Evolutionary conservation across 1,140 invertebrate genomes (phyloP), one percentile per base, ranked within the genome.

Genomic region (Akabosia matsudoensis): DNA sequence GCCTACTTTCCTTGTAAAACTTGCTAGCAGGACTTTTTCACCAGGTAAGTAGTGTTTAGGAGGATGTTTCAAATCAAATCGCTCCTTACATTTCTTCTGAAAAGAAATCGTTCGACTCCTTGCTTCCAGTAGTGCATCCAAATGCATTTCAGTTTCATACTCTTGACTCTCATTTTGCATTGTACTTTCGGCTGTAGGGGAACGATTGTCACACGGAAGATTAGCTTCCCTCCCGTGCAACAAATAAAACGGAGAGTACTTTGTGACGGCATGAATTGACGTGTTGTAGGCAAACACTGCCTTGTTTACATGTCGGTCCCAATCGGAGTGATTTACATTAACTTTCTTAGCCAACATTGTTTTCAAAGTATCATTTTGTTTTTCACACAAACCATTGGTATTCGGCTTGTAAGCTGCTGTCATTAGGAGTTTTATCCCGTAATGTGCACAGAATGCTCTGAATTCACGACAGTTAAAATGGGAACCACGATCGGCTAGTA

Each of bases 231-330:
- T 76, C 10, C 86, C 86, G 73, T 85, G 86, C 22, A 87, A n/a
- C 2, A 88, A 45, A 82, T 86, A 84, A 73, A 85, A 84, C 0
- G 86, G 84, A 10, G 83, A 78, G 76, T 81, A 85, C 14, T 82
- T 80, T 0, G 84, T 87, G 0, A 83, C 79, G 64, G 77, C 76
- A 73, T 88, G 86, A 0, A 82, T 33, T n/a, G 84, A 81, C 0
- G 84, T 85, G 52, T 88, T 87, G 73, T 86, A 85, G 4, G 83
- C 83, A 77, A 86, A 86, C 14, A 83, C 83, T 0, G 85, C 85
- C 22, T 83, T 83, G 0, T 81, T 82, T 0, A 87, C 74, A 10
- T 82, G 85, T 71, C 83, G 71, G 64, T 87, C 85, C 87, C 87
- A 88, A 76, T 87, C 82, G 13, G 45, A 79, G 14, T 82, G 82